Conservation (phyloP, 1,140 invertebrate genomes). For the Aradophagus sp. region DNA sequence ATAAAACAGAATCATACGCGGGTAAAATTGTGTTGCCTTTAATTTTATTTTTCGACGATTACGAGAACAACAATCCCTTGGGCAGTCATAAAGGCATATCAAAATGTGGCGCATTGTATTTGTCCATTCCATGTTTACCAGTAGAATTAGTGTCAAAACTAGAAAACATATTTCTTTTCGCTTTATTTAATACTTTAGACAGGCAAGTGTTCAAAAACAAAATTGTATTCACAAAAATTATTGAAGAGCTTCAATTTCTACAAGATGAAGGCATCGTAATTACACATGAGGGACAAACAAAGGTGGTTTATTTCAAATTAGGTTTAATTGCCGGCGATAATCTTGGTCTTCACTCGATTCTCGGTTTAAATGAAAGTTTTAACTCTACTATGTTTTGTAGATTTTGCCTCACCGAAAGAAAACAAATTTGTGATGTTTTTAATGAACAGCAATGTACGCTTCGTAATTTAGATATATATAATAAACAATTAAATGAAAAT, state of each 20-base stretch:
- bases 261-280: slow-evolving; percentile 1
- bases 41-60: slow-evolving; percentile 2
- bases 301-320: neutral
- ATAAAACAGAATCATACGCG: neutral
- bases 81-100: slow-evolving; percentile 1
- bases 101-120: neutral
- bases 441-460: slow-evolving; percentile 1
- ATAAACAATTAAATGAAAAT: neutral
- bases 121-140: slow-evolving; percentile 1
- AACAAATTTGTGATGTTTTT: slow-evolving; percentile 10
- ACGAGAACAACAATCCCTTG: neutral
- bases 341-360: slow-evolving; percentile 51
- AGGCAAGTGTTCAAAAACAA: slow-evolving; percentile 2
- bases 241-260: slow-evolving; percentile 2
- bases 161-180: slow-evolving; percentile 1
- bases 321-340: slow-evolving; percentile 1
- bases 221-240: slow-evolving; percentile 1
- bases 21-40: neutral
- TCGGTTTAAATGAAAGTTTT: slow-evolving; percentile 61
- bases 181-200: slow-evolving; percentile 1
- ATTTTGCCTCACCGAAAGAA: slow-evolving; percentile 49
- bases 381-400: slow-evolving; percentile 47
- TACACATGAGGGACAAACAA: neutral
- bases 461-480: slow-evolving; percentile 1
- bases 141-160: neutral